Evolutionary conservation across 2,113 vertebrate genomes (phyloP).

Genomic region (Terrapene triunguis): DNA sequence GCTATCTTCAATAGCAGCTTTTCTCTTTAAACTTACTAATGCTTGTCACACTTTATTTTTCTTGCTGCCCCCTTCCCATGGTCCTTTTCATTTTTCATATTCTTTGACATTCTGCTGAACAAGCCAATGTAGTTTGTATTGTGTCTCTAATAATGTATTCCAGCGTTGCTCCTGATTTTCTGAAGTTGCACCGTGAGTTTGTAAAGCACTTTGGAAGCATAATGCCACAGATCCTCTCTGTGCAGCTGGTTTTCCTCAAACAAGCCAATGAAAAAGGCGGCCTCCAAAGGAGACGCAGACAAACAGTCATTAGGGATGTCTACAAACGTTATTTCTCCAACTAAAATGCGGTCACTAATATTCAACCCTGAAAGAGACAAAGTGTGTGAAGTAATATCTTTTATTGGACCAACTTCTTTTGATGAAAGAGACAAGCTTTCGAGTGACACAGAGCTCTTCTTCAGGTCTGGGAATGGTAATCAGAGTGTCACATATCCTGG

Average conservation of each 20-base stretch:
- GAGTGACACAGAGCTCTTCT: background rate
- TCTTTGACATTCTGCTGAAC: background rate
- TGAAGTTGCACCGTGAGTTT: background rate
- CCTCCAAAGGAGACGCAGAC: fast-evolving
- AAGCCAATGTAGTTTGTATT: background rate
- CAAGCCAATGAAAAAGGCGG: background rate
- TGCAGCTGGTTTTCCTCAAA: background rate
- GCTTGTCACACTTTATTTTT: background rate
- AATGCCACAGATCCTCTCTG: background rate
- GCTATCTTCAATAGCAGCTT: background rate
- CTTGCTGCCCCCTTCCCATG: background rate
- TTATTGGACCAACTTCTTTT: background rate
- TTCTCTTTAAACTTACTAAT: background rate
- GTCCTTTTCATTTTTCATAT: background rate
- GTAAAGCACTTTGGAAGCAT: background rate
- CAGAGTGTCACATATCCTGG: background rate
- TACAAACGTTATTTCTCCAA: background rate
- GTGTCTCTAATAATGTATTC: background rate
- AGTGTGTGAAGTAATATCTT: background rate
- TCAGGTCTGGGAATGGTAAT: background rate
- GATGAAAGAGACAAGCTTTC: background rate
- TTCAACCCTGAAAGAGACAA: background rate
- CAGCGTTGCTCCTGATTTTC: background rate
- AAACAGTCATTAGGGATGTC: background rate
- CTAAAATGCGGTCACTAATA: background rate